A percentile compares a stretch with the other conserved stretches of the same genome.
Evolutionary conservation across 2,888 invertebrate genomes (phyloP).

Genomic region (Meghimatium bilineatum): DNA sequence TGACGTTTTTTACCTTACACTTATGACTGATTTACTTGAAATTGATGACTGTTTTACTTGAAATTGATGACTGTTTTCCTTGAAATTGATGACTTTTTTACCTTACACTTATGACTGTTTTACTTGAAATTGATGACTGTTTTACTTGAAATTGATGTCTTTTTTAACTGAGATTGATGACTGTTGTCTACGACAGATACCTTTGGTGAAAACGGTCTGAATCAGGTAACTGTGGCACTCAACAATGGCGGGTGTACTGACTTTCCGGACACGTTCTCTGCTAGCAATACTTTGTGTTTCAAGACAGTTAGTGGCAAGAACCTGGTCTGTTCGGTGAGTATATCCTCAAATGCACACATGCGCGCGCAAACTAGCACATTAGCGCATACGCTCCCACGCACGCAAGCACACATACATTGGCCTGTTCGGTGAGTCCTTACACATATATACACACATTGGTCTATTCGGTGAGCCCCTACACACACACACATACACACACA

Average conservation of each 20-base stretch:
- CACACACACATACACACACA: background rate
- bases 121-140: too few relatives aligned
- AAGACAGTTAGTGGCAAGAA: constrained; percentile 17
- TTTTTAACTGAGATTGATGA: background rate
- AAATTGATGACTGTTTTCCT: too few relatives aligned
- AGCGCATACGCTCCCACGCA: background rate
- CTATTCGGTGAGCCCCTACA: too few relatives aligned
- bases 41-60: too few relatives aligned
- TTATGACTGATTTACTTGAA: too few relatives aligned
- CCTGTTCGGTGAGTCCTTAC: background rate
- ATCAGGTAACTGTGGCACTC: background rate
- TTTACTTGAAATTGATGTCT: background rate
- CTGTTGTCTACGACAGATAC: background rate
- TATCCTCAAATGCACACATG: background rate
- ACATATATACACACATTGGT: background rate
- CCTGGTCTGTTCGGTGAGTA: constrained; percentile 9
- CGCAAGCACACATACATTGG: background rate
- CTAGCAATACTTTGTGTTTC: background rate
- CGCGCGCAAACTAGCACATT: background rate
- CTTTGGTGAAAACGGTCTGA: background rate
- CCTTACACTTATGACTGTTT: too few relatives aligned
- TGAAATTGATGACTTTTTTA: too few relatives aligned
- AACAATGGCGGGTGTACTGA: background rate
- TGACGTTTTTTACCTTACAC: too few relatives aligned
- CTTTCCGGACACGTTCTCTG: too few relatives aligned